A percentile compares a stretch with the other conserved stretches of the same genome.
Evolutionary conservation across 2,113 vertebrate genomes (phyloP).

Genomic region (Cyprinus carpio): DNA sequence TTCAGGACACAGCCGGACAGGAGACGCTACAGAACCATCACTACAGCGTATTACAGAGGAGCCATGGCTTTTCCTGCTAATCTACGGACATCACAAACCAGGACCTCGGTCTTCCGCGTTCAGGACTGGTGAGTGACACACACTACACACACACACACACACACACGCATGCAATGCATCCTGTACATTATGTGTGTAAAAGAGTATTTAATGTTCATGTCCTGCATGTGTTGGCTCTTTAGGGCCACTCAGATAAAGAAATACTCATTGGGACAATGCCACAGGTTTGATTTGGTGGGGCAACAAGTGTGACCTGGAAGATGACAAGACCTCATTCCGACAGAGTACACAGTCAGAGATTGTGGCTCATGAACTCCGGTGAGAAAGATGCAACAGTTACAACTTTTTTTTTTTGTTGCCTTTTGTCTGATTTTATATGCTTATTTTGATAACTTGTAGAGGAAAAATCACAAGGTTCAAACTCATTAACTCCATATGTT

Average conservation of each 20-base stretch:
- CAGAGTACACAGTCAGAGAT: conserved; percentile 78
- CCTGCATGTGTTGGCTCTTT: conserved; percentile 21
- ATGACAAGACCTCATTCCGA: conserved; percentile 77
- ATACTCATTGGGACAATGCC: conserved; percentile 87
- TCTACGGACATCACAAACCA: conserved; percentile 87
- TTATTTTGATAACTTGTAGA: neutral
- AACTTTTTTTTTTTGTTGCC: neutral
- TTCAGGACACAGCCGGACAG: conserved; percentile 84
- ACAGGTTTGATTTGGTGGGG: conserved; percentile 83
- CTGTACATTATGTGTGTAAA: neutral
- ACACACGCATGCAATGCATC: neutral
- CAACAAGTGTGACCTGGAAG: conserved; percentile 86
- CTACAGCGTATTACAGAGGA: conserved; percentile 86
- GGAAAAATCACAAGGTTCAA: no score
- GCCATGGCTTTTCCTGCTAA: conserved; percentile 87
- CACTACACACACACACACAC: neutral
- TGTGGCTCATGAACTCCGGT: conserved; percentile 82
- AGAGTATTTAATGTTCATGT: neutral
- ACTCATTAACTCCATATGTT: no score
- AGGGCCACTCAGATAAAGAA: conserved; percentile 89
- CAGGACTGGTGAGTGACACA: conserved; percentile 80
- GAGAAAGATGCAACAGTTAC: neutral
- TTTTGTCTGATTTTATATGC: neutral
- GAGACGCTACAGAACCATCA: conserved; percentile 86
- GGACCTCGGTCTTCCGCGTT: conserved; percentile 81